phyloP scores from a whole-genome alignment of 1,140 invertebrate genomes.

The Drosophila kurseongensis region DNA sequence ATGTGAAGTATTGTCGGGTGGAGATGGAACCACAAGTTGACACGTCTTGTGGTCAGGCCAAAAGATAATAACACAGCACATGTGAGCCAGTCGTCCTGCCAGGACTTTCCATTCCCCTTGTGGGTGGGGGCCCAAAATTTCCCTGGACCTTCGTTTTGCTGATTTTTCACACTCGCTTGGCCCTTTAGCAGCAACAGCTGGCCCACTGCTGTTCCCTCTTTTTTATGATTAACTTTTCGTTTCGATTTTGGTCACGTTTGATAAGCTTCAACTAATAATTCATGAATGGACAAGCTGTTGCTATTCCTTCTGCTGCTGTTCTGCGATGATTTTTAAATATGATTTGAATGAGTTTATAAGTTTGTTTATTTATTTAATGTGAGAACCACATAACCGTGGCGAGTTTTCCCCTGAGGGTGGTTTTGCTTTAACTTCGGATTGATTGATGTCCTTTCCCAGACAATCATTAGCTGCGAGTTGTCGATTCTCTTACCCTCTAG shows the following conservation, averaged over 20 bases:
- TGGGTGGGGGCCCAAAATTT: constrained; percentile 38
- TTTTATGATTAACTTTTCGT: constrained; percentile 69
- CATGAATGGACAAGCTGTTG: constrained; percentile 78
- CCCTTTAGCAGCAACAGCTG: constrained; percentile 61
- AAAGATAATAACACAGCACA: constrained; percentile 69
- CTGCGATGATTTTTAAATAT: constrained; percentile 77
- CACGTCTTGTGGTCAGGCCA: constrained; percentile 73
- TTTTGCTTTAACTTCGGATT: constrained; percentile 49
- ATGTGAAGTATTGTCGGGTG: constrained; percentile 24
- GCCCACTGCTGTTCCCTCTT: constrained; percentile 23
- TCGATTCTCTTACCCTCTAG: constrained; percentile 30
- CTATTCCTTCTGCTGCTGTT: constrained; percentile 48
- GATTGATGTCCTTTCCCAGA: constrained; percentile 77
- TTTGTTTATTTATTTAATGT: constrained; percentile 77
- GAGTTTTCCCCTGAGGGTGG: constrained; percentile 27
- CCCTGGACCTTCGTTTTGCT: constrained; percentile 38
- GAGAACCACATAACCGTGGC: background rate
- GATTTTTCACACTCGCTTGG: constrained; percentile 71
- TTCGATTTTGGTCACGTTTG: constrained; percentile 77
- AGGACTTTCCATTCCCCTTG: constrained; percentile 22
- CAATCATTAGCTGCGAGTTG: constrained; percentile 71
- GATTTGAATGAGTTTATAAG: constrained; percentile 81
- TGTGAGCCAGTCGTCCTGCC: constrained; percentile 20
- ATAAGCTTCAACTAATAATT: constrained; percentile 79
- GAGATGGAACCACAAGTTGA: constrained; percentile 55